Base-by-base conservation (phyloP, 2,888 invertebrate genomes). In the Plusia festucae region DNA sequence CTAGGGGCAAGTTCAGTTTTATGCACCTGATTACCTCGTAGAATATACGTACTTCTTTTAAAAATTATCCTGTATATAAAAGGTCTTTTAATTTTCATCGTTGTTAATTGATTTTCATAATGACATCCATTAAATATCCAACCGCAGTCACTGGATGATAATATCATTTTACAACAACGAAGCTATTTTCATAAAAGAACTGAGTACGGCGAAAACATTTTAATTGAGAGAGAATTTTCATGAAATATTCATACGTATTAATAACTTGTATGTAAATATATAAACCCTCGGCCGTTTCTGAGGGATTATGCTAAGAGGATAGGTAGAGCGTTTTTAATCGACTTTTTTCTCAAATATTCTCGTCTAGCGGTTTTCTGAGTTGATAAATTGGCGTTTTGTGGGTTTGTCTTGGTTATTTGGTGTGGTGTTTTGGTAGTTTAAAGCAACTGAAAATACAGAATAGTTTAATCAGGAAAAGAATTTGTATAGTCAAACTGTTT, bases 201-300 rank as follows among this genome's bases (percentile, higher is more conserved):
- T 20, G 8, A 40, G n/a, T 6, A n/a, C n/a, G 13, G 20, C 46
- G 46, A 20, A 49, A 49, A 49, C 20, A 18, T 49, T 49, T 49
- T 49, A 49, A 49, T 49, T 20, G 20, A 20, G 46, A 20, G 46
- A 20, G 46, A 20, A 11, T 49, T 46, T 49, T 18, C 46, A 49
- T 49, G 20, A 18, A 49, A 49, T 20, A 20, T 49, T 49, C 46
- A 49, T 49, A 18, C 13, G 18, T 20, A 49, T 49, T 18, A 49
- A 20, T 18, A 20, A 20, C 20, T 49, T 20, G 46, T 49, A 20
- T 49, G 46, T 49, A 49, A 49, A 49, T 20, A 49, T 20, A 49
- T 30, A 30, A 30, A 30, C 30, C 20, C 9, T 13, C 46, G 2
- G 2, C 9, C 46, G 16, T 46, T 46, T 46, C 18, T 11, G 20